Evolutionary conservation across 2,888 invertebrate genomes (phyloP).

Genomic region (Odontocerum albicorne): DNA sequence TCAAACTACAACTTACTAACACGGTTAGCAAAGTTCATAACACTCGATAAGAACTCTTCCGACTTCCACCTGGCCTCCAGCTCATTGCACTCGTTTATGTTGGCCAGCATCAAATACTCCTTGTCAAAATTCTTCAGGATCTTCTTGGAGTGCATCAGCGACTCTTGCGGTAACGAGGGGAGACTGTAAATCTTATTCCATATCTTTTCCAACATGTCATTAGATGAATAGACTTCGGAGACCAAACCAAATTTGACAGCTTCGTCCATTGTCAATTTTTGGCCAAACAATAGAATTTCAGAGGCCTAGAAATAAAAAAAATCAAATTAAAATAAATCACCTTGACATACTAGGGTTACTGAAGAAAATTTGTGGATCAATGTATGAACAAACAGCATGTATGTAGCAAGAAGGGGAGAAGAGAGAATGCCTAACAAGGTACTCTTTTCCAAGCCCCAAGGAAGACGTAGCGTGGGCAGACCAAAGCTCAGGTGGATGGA

Average conservation of each 20-base stretch:
- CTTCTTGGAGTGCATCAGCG: slow-evolving; percentile 69
- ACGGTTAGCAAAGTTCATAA: slow-evolving; percentile 54
- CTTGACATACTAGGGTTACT: too few relatives aligned
- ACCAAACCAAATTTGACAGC: slow-evolving; percentile 79
- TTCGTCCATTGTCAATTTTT: slow-evolving; percentile 77
- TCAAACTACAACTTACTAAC: slow-evolving; percentile 30
- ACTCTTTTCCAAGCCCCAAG: too few relatives aligned
- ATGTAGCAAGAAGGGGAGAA: too few relatives aligned
- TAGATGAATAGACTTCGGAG: slow-evolving; percentile 71
- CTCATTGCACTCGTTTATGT: slow-evolving; percentile 67
- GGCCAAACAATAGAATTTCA: slow-evolving; percentile 68
- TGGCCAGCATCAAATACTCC: slow-evolving; percentile 64
- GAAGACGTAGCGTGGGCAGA: too few relatives aligned
- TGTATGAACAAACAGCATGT: too few relatives aligned
- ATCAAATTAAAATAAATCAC: background rate
- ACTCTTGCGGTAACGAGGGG: slow-evolving; percentile 56
- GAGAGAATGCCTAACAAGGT: too few relatives aligned
- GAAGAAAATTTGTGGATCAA: too few relatives aligned
- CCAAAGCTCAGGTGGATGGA: too few relatives aligned
- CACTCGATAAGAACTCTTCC: slow-evolving; percentile 65
- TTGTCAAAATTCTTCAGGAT: slow-evolving; percentile 64
- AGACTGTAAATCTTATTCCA: slow-evolving; percentile 60
- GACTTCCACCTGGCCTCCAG: slow-evolving; percentile 66
- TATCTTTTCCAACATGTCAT: slow-evolving; percentile 60
- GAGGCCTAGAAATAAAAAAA: slow-evolving; percentile 49